phyloP scores from a whole-genome alignment of 2,888 invertebrate genomes.

The Caenorhabditis afra region DNA sequence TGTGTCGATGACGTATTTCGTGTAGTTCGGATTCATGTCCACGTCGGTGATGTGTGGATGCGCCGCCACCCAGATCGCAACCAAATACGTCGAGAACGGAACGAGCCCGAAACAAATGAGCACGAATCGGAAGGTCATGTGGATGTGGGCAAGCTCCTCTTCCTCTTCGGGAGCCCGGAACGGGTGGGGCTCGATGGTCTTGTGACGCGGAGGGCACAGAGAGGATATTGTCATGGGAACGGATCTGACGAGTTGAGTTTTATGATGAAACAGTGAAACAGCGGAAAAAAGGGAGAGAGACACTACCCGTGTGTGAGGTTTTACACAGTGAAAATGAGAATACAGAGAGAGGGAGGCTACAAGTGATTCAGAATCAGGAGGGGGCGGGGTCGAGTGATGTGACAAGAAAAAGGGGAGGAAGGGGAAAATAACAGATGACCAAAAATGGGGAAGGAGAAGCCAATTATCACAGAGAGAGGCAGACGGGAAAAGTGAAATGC shows the following conservation, averaged over 20 bases:
- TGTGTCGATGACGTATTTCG: slow-evolving; percentile 11
- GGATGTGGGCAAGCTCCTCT: slow-evolving; percentile 36
- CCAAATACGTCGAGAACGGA: slow-evolving; percentile 10
- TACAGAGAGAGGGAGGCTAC: slow-evolving; percentile 40
- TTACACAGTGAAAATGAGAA: slow-evolving; percentile 25
- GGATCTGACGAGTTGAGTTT: slow-evolving; percentile 1
- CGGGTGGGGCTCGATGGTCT: slow-evolving; percentile 4
- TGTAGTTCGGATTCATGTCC: slow-evolving; percentile 16
- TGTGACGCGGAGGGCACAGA: slow-evolving; percentile 1
- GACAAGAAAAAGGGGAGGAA: slow-evolving; percentile 15
- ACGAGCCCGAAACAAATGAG: slow-evolving; percentile 31
- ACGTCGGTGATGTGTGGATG: slow-evolving; percentile 36
- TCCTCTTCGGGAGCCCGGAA: slow-evolving; percentile 45
- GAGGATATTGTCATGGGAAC: slow-evolving; percentile 31
- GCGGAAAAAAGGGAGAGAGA: too few species aligned
- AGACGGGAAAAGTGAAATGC: neutral
- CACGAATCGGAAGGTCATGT: slow-evolving; percentile 23
- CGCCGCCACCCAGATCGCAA: slow-evolving; percentile 44
- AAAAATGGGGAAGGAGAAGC: slow-evolving; percentile 13
- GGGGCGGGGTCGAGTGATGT: neutral
- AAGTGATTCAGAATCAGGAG: neutral
- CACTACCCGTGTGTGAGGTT: too few species aligned
- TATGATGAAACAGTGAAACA: slow-evolving; percentile 13
- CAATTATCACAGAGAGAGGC: slow-evolving; percentile 14
- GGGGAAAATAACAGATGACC: neutral